phyloP scores from a whole-genome alignment of 2,797 vertebrate genomes.

The Peromyscus nudipes region DNA sequence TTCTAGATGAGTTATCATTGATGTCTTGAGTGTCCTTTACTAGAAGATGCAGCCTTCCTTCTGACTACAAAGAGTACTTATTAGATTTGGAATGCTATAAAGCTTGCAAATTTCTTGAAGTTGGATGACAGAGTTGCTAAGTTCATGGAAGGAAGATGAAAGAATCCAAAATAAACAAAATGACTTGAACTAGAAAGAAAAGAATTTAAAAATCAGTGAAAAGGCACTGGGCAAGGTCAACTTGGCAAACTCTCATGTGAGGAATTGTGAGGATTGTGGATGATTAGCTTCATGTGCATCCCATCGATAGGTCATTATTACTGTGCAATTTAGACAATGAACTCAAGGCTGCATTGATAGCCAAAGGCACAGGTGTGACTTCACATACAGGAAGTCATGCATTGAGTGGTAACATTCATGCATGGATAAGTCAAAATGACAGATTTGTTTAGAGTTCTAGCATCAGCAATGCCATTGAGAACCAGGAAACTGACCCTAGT shows the following conservation, averaged over 20 bases:
- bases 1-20: background rate
- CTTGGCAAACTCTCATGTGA: background rate
- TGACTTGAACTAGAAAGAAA: constrained; percentile 19
- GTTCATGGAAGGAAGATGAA: background rate
- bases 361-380: background rate
- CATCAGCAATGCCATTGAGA: background rate
- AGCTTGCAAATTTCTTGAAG: background rate
- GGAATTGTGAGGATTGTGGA: background rate
- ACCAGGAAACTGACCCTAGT: background rate
- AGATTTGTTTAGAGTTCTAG: background rate
- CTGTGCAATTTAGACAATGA: background rate
- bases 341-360: background rate
- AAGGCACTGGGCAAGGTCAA: background rate
- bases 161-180: constrained; percentile 12
- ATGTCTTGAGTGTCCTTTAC: background rate
- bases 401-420: background rate
- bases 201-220: background rate
- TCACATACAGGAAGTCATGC: background rate
- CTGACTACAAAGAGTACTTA: constrained; percentile 9
- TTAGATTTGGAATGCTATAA: constrained; percentile 5
- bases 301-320: background rate
- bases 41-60: background rate
- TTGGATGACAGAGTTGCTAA: background rate
- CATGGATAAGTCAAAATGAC: background rate
- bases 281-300: background rate